phyloP scores from a whole-genome alignment of 2,113 vertebrate species.

The Sinocyclocheilus anshuiensis region DNA sequence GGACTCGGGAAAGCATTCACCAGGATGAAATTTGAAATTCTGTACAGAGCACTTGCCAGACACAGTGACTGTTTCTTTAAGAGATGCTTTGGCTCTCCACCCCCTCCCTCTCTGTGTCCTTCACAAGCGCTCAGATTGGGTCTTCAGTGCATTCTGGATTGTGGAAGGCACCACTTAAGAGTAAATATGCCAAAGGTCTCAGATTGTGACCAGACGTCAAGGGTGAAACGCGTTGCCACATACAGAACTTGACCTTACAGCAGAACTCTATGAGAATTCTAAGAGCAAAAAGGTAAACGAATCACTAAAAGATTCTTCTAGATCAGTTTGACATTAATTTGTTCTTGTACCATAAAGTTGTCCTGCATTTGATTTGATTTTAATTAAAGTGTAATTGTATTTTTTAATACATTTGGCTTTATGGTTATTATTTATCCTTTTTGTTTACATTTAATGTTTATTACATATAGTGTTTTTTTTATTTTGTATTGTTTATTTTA shows the following conservation, averaged over 20 bases:
- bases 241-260: neutral
- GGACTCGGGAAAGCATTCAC: neutral
- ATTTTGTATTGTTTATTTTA: too few species aligned
- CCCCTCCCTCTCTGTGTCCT: slow-evolving; percentile 62
- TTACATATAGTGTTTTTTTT: neutral
- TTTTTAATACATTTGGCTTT: neutral
- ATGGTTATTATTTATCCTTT: neutral
- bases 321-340: neutral
- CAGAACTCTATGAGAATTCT: neutral
- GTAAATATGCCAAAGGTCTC: slow-evolving; percentile 33
- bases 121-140: slow-evolving; percentile 32
- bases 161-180: slow-evolving; percentile 68
- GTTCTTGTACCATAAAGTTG: neutral
- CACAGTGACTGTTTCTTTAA: slow-evolving; percentile 75
- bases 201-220: neutral
- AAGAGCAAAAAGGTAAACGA: slow-evolving; percentile 28
- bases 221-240: neutral
- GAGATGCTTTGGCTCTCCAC: slow-evolving; percentile 63
- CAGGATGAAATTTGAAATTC: neutral
- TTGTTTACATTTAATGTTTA: neutral
- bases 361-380: neutral
- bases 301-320: neutral
- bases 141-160: slow-evolving; percentile 61
- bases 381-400: neutral
- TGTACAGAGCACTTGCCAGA: slow-evolving; percentile 24